Evolutionary conservation across 2,797 vertebrate genomes (phyloP), one percentile per base, ranked within the genome.

Genomic region (Lacerta agilis): DNA sequence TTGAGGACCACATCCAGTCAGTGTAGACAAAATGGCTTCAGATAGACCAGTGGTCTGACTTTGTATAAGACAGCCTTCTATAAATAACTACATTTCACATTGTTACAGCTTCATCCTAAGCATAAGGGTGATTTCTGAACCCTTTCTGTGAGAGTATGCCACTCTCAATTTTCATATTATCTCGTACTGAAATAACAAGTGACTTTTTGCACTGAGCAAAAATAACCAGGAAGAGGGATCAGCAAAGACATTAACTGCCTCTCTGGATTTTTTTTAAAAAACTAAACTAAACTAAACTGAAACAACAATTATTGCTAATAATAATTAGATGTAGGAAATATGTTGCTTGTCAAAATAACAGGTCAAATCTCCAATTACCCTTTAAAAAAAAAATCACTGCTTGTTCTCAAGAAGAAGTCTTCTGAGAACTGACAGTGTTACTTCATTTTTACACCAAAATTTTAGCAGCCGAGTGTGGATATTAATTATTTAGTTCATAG

Each of bases 321-420:
- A 66, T 66, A 41, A 33, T 33, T 18, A 49, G 82, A 45, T 88
- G 6, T 38, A 82, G 82, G 38, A 93, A 58, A 72, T 87, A 2
- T 84, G 71, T 85, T 91, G 90, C 20, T 69, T 64, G 36, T 87
- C 91, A 90, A 89, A 94, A 92, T 81, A 10, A 75, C 91, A 93
- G 92, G 66, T 79, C 41, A 89, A 87, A 49, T 91, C 64, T 83
- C 83, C 85, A 6, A 41, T 66, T 18, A 25, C 76, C 55, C 29
- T 79, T 83, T 45, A 83, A 86, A 82, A 18, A 75, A 81, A 64
- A 64, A 64, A 13, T 11, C 15, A 76, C 76, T 84, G 80, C 91
- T 90, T 64, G 33, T 86, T 94, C 87, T 88, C 15, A 7, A 20
- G 85, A 7, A 20, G 85, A 91, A 69, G 71, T 2, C 36, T 78